Conservation (phyloP, 2,113 vertebrate genomes). For the Aptenodytes patagonicus region DNA sequence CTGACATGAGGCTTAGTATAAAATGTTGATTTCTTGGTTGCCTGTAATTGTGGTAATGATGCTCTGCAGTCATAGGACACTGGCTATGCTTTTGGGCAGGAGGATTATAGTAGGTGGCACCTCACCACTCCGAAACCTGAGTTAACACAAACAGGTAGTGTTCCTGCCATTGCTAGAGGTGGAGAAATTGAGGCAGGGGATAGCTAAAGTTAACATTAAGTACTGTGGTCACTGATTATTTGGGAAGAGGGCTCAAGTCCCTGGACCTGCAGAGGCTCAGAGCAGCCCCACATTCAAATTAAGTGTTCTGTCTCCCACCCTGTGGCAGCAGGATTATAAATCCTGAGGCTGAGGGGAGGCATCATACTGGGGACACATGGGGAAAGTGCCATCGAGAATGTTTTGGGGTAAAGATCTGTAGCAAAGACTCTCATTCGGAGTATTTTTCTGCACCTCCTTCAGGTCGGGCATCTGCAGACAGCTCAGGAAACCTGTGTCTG, state of each 20-base stretch:
- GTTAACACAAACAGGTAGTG: not conserved
- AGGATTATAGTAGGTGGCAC: not conserved
- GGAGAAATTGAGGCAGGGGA: not conserved
- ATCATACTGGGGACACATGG: not conserved
- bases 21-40: not conserved
- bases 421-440: not conserved
- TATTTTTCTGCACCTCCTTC: not conserved
- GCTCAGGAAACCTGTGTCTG: not conserved
- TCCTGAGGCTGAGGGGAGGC: not conserved
- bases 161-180: not conserved
- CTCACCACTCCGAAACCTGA: not conserved
- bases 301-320: not conserved
- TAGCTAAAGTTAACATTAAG: not conserved
- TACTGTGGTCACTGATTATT: not conserved
- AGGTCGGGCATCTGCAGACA: not conserved
- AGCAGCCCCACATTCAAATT: not conserved
- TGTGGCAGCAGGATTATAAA: not conserved
- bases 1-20: not conserved
- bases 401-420: not conserved
- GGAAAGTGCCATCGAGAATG: rapidly evolving
- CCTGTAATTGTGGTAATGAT: not conserved
- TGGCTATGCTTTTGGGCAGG: not conserved
- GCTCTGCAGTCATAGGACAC: rapidly evolving
- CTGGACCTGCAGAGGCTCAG: not conserved
- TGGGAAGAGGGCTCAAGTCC: not conserved